phyloP scores from a whole-genome alignment of 2,888 invertebrate species.

The Drosophila austrosaltans region DNA sequence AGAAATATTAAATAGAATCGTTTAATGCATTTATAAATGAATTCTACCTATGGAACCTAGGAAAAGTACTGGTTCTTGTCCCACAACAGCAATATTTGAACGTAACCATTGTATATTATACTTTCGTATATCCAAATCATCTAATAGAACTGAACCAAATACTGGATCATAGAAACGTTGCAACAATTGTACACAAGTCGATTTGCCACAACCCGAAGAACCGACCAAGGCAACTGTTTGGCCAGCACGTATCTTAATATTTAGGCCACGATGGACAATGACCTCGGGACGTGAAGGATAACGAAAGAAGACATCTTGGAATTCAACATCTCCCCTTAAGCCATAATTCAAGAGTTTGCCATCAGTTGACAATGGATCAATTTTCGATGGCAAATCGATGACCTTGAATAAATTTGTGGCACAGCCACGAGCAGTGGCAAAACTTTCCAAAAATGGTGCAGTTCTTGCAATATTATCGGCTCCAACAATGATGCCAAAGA shows the following conservation, averaged over 20 bases:
- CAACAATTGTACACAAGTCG: constrained; percentile 90
- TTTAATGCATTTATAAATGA: no score
- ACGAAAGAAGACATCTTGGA: constrained; percentile 88
- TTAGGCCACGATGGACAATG: constrained; percentile 88
- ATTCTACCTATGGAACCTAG: constrained; percentile 87
- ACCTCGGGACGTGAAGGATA: constrained; percentile 92
- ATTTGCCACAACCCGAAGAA: constrained; percentile 92
- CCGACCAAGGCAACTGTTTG: constrained; percentile 90
- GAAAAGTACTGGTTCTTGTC: constrained; percentile 95
- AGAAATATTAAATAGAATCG: no score
- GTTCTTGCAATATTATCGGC: constrained; percentile 91
- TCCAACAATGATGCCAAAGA: constrained; percentile 91
- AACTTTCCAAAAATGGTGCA: constrained; percentile 90
- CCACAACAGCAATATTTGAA: constrained; percentile 92
- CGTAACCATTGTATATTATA: constrained; percentile 90
- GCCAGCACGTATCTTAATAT: constrained; percentile 86
- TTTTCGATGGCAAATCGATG: constrained; percentile 88
- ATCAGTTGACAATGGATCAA: constrained; percentile 88
- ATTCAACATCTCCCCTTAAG: constrained; percentile 88
- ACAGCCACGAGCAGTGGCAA: constrained; percentile 89
- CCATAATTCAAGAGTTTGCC: constrained; percentile 86
- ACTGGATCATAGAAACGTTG: constrained; percentile 90
- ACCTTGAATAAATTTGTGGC: constrained; percentile 90
- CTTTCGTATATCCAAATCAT: constrained; percentile 87
- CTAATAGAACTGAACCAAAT: constrained; percentile 85